Percentiles rank a stretch among this genome's conserved stretches.
Evolutionary conservation across 2,113 vertebrate genomes (phyloP).

Genomic region (Thamnaconus septentrionalis): DNA sequence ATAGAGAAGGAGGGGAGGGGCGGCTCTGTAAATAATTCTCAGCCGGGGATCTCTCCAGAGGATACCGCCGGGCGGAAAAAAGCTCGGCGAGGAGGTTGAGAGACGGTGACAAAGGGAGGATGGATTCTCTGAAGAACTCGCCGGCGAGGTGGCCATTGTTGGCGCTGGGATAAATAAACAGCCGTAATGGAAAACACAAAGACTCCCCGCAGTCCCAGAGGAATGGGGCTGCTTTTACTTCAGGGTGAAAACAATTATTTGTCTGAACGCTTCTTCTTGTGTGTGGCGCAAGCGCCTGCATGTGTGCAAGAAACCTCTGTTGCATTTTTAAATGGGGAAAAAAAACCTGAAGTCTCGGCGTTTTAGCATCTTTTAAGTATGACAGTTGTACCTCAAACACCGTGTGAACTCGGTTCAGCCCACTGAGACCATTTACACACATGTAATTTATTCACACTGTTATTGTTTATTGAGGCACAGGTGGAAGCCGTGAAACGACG

Average conservation of each 20-base stretch:
- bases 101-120: conserved; percentile 27
- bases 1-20: too few relatives aligned
- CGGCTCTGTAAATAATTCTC: conserved; percentile 46
- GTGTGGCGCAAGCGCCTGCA: conserved; percentile 1
- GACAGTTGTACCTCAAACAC: background rate
- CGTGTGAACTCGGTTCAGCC: background rate
- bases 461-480: background rate
- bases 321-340: too few relatives aligned
- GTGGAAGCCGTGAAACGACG: conserved; percentile 4
- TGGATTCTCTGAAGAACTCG: conserved; percentile 28
- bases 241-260: conserved; percentile 38
- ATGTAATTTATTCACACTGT: conserved; percentile 3
- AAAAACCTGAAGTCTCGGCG: too few relatives aligned
- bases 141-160: conserved; percentile 48
- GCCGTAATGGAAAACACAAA: conserved; percentile 43
- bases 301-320: background rate
- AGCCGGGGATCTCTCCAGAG: conserved; percentile 19
- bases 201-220: conserved; percentile 14
- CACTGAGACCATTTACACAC: background rate
- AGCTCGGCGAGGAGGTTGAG: conserved; percentile 12
- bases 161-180: conserved; percentile 35
- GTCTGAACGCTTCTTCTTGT: conserved; percentile 31
- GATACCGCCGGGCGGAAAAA: conserved; percentile 6
- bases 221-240: conserved; percentile 25
- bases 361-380: too few relatives aligned